These are phyloP conservation scores for Drosophila athabasca DNA, from an alignment of 1,140 invertebrate species.

Conservation along the genomic window DNA sequence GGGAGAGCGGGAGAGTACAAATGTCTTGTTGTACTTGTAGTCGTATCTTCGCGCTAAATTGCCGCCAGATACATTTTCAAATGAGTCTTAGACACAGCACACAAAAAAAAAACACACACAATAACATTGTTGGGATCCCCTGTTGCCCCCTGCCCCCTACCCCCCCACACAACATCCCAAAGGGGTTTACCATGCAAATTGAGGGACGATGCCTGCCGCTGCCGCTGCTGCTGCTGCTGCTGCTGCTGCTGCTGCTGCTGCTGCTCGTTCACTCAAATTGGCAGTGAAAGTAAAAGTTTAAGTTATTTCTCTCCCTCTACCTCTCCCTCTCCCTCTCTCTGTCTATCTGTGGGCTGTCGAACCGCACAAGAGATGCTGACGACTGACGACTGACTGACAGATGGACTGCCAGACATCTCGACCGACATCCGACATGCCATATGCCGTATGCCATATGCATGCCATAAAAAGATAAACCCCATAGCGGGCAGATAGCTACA, in stretches of 20 bases:
- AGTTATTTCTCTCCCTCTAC: conserved; percentile 52
- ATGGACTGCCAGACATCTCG: conserved; percentile 20
- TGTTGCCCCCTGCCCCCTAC: no score
- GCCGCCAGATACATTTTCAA: conserved; percentile 77
- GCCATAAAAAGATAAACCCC: conserved; percentile 43
- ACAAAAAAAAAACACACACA: conserved; percentile 41
- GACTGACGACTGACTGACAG: conserved; percentile 30
- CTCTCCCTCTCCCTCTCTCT: conserved; percentile 19
- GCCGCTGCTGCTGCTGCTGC: no score
- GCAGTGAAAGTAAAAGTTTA: conserved; percentile 80
- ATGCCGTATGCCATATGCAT: conserved; percentile 23
- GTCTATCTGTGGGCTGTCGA: conserved; percentile 60
- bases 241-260: conserved; percentile 5
- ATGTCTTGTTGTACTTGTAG: conserved; percentile 1
- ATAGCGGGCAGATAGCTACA: conserved; percentile 20
- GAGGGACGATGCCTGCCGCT: conserved; percentile 40
- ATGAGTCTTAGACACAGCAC: conserved; percentile 62
- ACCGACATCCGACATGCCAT: conserved; percentile 12
- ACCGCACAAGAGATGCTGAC: conserved; percentile 29
- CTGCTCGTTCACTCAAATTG: conserved; percentile 62
- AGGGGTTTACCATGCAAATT: conserved; percentile 61
- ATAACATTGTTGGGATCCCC: conserved; percentile 42
- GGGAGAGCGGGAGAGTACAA: not conserved
- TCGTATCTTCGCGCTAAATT: conserved; percentile 63
- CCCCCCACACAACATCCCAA: not conserved